Base-by-base conservation (phyloP, 2,888 invertebrate genomes). In the Pardosa pseudoannulata region DNA sequence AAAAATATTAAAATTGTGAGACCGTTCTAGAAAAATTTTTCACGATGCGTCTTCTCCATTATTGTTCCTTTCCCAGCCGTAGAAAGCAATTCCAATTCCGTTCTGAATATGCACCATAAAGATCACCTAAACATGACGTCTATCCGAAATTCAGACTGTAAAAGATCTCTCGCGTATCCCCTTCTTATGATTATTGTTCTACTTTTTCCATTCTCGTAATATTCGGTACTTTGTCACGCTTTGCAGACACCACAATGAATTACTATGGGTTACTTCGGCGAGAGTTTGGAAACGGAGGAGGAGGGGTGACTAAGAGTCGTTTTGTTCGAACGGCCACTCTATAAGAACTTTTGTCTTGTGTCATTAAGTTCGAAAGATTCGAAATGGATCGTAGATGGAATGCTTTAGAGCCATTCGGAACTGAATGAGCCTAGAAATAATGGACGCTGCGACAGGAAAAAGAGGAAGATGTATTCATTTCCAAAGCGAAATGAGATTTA, bases 331-430 rank as follows among this genome's bases (percentile, higher is more conserved):
- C 71, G 13, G 31, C 11, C 16, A n/a, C 13, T 31, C 28, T 29
- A 62, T n/a, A 78, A 31, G 50, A 56, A 36, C 56, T 70, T 76
- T 70, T 70, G 82, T 82, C 82, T 75, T 82, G 82, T 82, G 82
- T 68, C 82, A 82, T 82, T 82, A 75, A 82, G 70, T 82, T 75
- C 32, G 28, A 41, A 64, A 75, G 39, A 76, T 75, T 82, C 71
- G 75, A 76, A 82, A 82, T 75, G 75, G 75, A 74, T 82, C 82
- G 76, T 82, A 76, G 36, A 56, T 23, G 56, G 56, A 23, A 56
- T 56, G 5, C 23, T 56, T 56, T 23, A 56, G 56, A 23, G 19
- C 56, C 56, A 56, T 56, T 56, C 11, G 56, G 19, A 56, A 16
- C 56, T 23, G 56, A 56, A 56, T 56, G 19, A 16, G 1, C 13